Percentiles rank a stretch among this genome's conserved stretches.
phyloP scores from a whole-genome alignment of 2,797 vertebrate genomes.

The Dallia pectoralis region DNA sequence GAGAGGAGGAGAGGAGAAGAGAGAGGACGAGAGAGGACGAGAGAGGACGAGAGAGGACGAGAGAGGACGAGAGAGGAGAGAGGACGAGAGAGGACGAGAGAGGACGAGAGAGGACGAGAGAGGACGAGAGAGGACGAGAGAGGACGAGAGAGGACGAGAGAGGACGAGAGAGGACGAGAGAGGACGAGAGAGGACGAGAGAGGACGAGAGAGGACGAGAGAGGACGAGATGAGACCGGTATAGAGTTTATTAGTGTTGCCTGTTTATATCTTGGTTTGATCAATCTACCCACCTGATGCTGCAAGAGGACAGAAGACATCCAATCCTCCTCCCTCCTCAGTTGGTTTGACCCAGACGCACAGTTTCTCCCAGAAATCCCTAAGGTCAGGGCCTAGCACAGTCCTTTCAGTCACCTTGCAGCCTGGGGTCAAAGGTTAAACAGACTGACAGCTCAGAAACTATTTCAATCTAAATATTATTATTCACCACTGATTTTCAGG shows the following conservation, averaged over 20 bases:
- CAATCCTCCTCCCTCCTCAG: slow-evolving; percentile 74
- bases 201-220: background rate
- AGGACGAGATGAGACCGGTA: too few species aligned
- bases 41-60: too few species aligned
- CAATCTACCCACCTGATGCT: slow-evolving; percentile 77
- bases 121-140: too few species aligned
- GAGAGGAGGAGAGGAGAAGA: too few species aligned
- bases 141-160: background rate
- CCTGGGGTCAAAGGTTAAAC: slow-evolving; percentile 55
- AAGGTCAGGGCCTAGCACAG: slow-evolving; percentile 68
- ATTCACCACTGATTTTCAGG: background rate
- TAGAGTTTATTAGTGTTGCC: too few species aligned
- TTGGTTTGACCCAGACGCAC: slow-evolving; percentile 63
- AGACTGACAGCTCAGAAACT: too few species aligned
- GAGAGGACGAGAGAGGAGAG: too few species aligned
- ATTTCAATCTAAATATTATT: too few species aligned
- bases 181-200: too few species aligned
- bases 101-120: too few species aligned
- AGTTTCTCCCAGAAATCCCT: slow-evolving; percentile 86
- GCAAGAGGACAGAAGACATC: slow-evolving; percentile 83
- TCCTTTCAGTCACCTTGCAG: slow-evolving; percentile 67
- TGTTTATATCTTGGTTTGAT: background rate
- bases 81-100: background rate
- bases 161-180: background rate
- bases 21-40: too few species aligned